These are phyloP conservation scores for Oreohelix idahoensis DNA, from an alignment of 1,140 invertebrate species.

Conservation along the genomic window DNA sequence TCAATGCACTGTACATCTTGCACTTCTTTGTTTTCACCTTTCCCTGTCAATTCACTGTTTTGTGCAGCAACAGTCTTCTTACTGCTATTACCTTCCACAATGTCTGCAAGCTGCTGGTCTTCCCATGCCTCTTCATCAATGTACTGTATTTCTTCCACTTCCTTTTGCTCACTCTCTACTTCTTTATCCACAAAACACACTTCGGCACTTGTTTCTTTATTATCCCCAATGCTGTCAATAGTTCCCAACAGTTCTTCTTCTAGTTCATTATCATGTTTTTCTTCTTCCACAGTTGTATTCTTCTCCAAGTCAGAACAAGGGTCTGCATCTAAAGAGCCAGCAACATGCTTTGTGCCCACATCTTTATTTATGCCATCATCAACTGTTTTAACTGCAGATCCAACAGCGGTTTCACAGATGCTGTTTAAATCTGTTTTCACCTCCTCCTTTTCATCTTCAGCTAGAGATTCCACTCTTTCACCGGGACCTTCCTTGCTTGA, in stretches of 20 bases:
- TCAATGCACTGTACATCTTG: no score
- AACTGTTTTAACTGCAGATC: no score
- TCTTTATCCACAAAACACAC: constrained; percentile 1
- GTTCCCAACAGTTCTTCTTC: not conserved
- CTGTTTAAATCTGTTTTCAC: not conserved
- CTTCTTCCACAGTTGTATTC: not conserved
- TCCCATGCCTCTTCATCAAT: constrained; percentile 28
- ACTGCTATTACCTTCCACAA: not conserved
- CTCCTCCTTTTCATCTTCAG: not conserved
- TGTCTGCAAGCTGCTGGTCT: constrained; percentile 8
- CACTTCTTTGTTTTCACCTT: no score
- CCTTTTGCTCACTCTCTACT: not conserved
- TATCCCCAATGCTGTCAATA: not conserved
- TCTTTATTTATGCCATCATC: not conserved
- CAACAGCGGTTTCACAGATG: not conserved
- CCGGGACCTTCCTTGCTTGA: not conserved
- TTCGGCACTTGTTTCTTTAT: not conserved
- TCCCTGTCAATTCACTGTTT: no score
- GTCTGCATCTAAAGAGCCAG: not conserved
- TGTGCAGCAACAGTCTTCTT: not conserved
- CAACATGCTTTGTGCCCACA: not conserved
- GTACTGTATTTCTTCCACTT: constrained; percentile 26
- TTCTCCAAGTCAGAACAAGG: not conserved
- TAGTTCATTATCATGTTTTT: not conserved
- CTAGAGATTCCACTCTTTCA: not conserved